phyloP scores from a whole-genome alignment of 1,140 invertebrate species.

The Dicyema japonicum region DNA sequence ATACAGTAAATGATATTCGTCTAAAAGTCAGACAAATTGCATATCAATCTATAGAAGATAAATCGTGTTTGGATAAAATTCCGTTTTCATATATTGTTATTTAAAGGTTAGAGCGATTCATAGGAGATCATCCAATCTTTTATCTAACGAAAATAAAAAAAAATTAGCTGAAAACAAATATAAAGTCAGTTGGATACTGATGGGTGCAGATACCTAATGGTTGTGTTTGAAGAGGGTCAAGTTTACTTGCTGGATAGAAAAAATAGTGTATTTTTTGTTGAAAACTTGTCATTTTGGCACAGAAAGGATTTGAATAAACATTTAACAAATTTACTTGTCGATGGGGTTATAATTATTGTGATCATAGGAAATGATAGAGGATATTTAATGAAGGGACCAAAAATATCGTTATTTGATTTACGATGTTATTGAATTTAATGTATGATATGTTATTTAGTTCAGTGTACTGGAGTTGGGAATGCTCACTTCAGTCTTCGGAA shows the following conservation, averaged over 20 bases:
- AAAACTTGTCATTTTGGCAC: constrained; percentile 39
- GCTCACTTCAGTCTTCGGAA: constrained; percentile 40
- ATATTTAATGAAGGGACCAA: too few species aligned
- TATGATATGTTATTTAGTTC: constrained; percentile 10
- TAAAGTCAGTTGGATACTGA: constrained; percentile 90
- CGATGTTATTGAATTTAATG: constrained; percentile 53
- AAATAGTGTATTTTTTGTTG: constrained; percentile 57
- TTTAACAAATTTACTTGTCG: constrained; percentile 50
- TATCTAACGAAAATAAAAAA: constrained; percentile 47
- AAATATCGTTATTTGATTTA: constrained; percentile 68
- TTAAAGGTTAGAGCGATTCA: too few species aligned
- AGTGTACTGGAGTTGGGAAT: constrained; percentile 38
- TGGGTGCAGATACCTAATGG: constrained; percentile 71
- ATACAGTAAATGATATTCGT: neutral
- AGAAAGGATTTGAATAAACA: constrained; percentile 33
- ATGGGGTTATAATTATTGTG: constrained; percentile 79
- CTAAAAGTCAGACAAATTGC: neutral
- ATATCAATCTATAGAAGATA: too few species aligned
- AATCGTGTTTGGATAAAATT: too few species aligned
- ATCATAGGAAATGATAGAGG: constrained; percentile 35
- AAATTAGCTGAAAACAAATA: constrained; percentile 45
- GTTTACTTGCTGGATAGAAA: constrained; percentile 78
- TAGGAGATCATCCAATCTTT: constrained; percentile 67
- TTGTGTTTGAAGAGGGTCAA: constrained; percentile 48
- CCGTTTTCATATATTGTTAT: too few species aligned